These are phyloP conservation scores for Darevskia mixta DNA, from an alignment of 2,797 vertebrate species.

Conservation along the genomic window DNA sequence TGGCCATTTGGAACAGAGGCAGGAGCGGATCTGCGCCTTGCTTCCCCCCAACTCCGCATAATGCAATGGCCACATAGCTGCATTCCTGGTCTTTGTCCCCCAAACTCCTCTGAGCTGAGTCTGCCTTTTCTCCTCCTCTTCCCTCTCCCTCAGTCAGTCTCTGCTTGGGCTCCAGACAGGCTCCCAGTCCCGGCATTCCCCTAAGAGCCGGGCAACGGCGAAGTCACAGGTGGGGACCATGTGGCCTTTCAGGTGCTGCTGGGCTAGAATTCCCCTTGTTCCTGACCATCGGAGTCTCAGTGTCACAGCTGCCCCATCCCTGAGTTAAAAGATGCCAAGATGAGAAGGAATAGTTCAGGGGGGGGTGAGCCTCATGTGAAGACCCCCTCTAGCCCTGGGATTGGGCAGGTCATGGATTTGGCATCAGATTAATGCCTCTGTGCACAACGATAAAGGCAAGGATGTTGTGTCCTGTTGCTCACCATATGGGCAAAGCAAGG, in stretches of 20 bases:
- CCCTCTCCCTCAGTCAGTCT: neutral
- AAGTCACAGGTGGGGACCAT: too few species aligned
- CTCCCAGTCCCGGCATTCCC: neutral
- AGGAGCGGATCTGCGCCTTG: too few species aligned
- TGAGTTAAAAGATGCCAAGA: neutral
- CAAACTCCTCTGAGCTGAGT: neutral
- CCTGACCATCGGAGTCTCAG: too few species aligned
- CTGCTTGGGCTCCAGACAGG: neutral
- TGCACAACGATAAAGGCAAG: neutral
- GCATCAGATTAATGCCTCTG: neutral
- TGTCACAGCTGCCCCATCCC: neutral
- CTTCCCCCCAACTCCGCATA: neutral
- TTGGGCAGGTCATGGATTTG: neutral
- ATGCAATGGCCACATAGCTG: neutral
- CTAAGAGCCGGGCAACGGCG: too few species aligned
- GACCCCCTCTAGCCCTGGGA: too few species aligned
- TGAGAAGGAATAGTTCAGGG: too few species aligned
- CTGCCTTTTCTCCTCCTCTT: neutral
- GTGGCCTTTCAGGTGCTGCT: too few species aligned
- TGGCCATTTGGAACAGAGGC: neutral
- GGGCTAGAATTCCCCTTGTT: too few species aligned
- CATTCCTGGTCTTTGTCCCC: neutral
- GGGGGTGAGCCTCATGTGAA: too few species aligned
- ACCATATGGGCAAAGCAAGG: neutral
- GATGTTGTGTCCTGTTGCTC: neutral